Evolutionary conservation across 1,140 invertebrate genomes (phyloP).

Genomic region (Drosophila trapezifrons): DNA sequence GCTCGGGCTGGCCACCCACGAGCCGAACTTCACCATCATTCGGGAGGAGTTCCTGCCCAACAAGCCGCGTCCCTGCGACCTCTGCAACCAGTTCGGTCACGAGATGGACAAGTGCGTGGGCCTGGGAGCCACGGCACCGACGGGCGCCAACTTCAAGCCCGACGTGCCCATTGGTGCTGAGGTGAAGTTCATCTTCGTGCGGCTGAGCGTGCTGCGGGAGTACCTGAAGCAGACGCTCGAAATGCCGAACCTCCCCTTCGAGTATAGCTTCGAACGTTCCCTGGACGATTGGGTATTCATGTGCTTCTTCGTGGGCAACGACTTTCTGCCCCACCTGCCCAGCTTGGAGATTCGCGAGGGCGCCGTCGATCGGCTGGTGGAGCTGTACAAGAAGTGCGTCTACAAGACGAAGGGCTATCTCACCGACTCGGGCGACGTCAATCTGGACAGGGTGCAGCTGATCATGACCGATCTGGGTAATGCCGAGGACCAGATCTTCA

Average conservation of each 20-base stretch:
- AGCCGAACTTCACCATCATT: slow-evolving; percentile 99
- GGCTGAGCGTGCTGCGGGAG: slow-evolving; percentile 96
- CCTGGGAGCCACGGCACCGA: slow-evolving; percentile 82
- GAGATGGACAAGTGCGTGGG: slow-evolving; percentile 98
- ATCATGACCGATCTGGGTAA: slow-evolving; percentile 97
- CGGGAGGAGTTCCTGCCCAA: slow-evolving; percentile 99
- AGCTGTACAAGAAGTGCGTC: slow-evolving; percentile 97
- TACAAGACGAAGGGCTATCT: slow-evolving; percentile 97
- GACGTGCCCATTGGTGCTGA: slow-evolving; percentile 87
- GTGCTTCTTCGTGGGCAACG: slow-evolving; percentile 99
- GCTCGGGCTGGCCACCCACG: slow-evolving; percentile 99
- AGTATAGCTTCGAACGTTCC: slow-evolving; percentile 94
- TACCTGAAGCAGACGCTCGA: slow-evolving; percentile 96
- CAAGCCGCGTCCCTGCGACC: slow-evolving; percentile 97
- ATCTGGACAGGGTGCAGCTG: slow-evolving; percentile 95
- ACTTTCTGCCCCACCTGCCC: slow-evolving; percentile 99
- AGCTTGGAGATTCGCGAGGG: slow-evolving; percentile 99
- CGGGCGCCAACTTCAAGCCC: slow-evolving; percentile 64
- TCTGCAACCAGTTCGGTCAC: slow-evolving; percentile 98
- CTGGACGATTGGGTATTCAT: slow-evolving; percentile 99
- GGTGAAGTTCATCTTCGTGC: slow-evolving; percentile 94
- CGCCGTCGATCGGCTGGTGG: slow-evolving; percentile 97
- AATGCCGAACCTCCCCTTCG: slow-evolving; percentile 97
- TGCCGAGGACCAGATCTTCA: slow-evolving; percentile 99
- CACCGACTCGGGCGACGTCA: slow-evolving; percentile 97